Base-by-base conservation (phyloP, 2,888 invertebrate genomes). In the Sisyra terminalis region DNA sequence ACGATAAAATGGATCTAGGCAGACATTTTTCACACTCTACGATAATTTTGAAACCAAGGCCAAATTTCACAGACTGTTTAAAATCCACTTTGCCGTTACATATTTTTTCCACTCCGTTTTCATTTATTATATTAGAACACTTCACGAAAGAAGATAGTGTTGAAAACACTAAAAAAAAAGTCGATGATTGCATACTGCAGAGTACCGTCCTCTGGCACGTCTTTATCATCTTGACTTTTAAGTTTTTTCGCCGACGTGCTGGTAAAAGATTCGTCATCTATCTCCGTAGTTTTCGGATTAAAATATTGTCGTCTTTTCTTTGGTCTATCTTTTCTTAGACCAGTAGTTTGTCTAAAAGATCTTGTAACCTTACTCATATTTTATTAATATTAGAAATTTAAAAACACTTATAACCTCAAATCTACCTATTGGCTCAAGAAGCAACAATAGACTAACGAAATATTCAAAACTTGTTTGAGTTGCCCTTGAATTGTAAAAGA, bases 1-100 rank as follows among this genome's bases (percentile, higher is more conserved):
- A 11, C 4, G 40, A 40, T 3, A 4, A 4, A n/a, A 40, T 40
- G 30, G 3, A 5, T 6, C 36, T 7, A 13, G 36, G 14, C 5
- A 7, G 36, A 36, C 36, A 46, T 37, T 17, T 4, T 8, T 39
- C 39, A 41, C 39, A 39, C 29, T 9, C 3, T 8, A 24, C 17
- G 11, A 17, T 6, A 36, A 36, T 36, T 36, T 36, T 36, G 14
- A 36, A 36, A 6, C 36, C 36, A 14, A 36, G 36, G 6, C 36
- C 36, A 13, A 6, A 14, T 36, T 36, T 14, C 6, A 14, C 6
- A 36, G 14, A 6, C 6, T 6, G 6, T 36, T 39, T 18, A 39
- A 39, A 39, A 6, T 39, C n/a, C 29, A 39, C 39, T 17, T 39
- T 39, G 8, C 39, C 39, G 18, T 39, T 39, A 39, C 39, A 39